Evolutionary conservation across 2,888 invertebrate species (phyloP).

Genomic region (Tetheella fluctuosa): DNA sequence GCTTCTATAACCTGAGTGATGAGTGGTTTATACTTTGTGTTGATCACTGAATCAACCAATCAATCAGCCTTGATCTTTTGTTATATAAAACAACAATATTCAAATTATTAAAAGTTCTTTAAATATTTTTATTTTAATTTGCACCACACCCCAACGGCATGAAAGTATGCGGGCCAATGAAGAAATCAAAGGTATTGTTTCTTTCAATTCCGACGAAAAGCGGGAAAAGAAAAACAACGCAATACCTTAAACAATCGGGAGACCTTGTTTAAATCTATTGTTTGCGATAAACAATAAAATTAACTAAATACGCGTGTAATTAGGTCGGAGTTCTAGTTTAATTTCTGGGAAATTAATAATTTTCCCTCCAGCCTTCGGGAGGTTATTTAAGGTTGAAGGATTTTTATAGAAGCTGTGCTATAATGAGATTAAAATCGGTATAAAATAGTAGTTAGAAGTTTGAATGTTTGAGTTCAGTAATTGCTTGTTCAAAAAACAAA

Average conservation of each 20-base stretch:
- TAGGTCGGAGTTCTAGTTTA: conserved; percentile 32
- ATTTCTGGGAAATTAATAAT: conserved; percentile 31
- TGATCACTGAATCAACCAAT: too few relatives aligned
- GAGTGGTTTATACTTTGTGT: too few relatives aligned
- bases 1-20: too few relatives aligned
- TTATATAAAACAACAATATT: too few relatives aligned
- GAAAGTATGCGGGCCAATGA: conserved; percentile 29
- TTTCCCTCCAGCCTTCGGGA: not conserved
- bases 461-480: too few relatives aligned
- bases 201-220: conserved; percentile 23
- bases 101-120: too few relatives aligned
- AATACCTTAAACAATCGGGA: conserved; percentile 23
- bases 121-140: not conserved
- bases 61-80: too few relatives aligned
- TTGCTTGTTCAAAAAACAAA: too few relatives aligned
- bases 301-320: conserved; percentile 30
- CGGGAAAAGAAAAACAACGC: conserved; percentile 17
- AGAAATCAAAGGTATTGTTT: conserved; percentile 35
- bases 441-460: not conserved
- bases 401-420: not conserved
- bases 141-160: not conserved
- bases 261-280: conserved; percentile 33
- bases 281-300: conserved; percentile 25
- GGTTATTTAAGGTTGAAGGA: conserved; percentile 23
- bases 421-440: not conserved